Percentiles rank a stretch among this genome's conserved stretches.
phyloP scores from a whole-genome alignment of 2,888 invertebrate species.

The Ethmia dodecea region DNA sequence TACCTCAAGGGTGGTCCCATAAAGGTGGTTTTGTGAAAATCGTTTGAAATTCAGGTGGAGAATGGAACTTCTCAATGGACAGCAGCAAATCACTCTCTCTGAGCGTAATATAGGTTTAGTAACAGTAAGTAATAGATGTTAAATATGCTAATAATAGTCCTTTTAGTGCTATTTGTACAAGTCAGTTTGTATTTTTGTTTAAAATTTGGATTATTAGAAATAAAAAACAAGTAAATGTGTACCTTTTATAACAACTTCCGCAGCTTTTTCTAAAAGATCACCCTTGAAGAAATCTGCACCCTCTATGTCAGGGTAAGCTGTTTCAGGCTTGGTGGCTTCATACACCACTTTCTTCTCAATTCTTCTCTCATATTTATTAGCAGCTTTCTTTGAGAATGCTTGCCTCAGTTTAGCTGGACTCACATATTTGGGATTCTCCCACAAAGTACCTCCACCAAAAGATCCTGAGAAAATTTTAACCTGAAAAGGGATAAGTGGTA shows the following conservation, averaged over 20 bases:
- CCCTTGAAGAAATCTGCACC: slow-evolving; percentile 85
- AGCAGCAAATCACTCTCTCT: too few species aligned
- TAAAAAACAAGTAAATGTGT: too few species aligned
- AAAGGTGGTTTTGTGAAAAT: too few species aligned
- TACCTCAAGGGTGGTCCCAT: too few species aligned
- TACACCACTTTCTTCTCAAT: slow-evolving; percentile 88
- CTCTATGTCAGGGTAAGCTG: slow-evolving; percentile 84
- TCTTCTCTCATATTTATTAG: slow-evolving; percentile 86
- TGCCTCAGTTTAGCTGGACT: slow-evolving; percentile 93
- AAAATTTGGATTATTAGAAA: too few species aligned
- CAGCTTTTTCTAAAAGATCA: slow-evolving; percentile 79
- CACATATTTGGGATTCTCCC: slow-evolving; percentile 95
- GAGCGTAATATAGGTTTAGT: too few species aligned
- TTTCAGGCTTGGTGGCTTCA: slow-evolving; percentile 84
- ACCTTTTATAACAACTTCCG: slow-evolving; percentile 68
- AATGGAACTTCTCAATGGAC: too few species aligned
- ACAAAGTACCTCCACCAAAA: slow-evolving; percentile 93
- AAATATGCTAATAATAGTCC: too few species aligned
- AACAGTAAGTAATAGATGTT: too few species aligned
- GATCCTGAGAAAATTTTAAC: slow-evolving; percentile 97
- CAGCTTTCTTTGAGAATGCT: slow-evolving; percentile 81
- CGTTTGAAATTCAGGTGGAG: too few species aligned
- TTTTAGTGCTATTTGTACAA: too few species aligned
- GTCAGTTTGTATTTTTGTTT: too few species aligned
- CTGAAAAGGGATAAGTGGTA: slow-evolving; percentile 77